Evolutionary conservation across 2,113 vertebrate genomes (phyloP).

Genomic region (Telmatochromis sp.): DNA sequence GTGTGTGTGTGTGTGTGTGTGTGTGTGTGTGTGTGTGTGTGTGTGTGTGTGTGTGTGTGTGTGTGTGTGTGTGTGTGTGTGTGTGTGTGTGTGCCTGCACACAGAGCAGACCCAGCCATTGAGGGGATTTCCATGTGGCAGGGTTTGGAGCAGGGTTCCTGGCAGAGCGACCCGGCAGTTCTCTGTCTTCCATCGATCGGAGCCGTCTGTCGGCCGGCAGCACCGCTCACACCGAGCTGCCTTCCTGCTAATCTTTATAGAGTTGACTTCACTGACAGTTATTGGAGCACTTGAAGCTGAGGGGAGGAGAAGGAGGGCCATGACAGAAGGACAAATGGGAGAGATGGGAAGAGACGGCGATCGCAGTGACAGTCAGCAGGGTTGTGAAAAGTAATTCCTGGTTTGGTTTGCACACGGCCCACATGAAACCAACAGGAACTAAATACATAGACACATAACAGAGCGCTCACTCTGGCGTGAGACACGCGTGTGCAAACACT

Average conservation of each 20-base stretch:
- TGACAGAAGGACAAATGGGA: slow-evolving; percentile 29
- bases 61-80: background rate
- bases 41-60: background rate
- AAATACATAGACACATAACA: background rate
- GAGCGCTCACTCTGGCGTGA: background rate
- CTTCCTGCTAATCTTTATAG: slow-evolving; percentile 67
- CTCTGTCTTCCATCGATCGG: slow-evolving; percentile 54
- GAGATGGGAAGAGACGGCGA: background rate
- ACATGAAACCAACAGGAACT: background rate
- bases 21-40: background rate
- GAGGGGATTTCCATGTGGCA: slow-evolving; percentile 34
- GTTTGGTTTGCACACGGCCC: background rate
- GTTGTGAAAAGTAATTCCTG: slow-evolving; percentile 4
- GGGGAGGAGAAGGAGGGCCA: slow-evolving; percentile 9
- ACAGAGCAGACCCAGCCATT: background rate
- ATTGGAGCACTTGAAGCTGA: slow-evolving; percentile 53
- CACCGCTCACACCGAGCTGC: slow-evolving; percentile 52
- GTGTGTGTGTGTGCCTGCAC: background rate
- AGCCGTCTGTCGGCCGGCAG: slow-evolving; percentile 52
- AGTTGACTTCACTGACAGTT: slow-evolving; percentile 62
- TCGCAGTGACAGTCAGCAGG: slow-evolving; percentile 1
- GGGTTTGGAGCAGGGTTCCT: slow-evolving; percentile 21
- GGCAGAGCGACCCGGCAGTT: background rate
- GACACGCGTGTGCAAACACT: background rate
- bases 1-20: background rate